Percentiles rank a stretch among this genome's conserved stretches.
These are phyloP conservation scores for Drosophila paucipuncta DNA, from an alignment of 2,888 invertebrate genomes.

Conservation along the genomic window DNA sequence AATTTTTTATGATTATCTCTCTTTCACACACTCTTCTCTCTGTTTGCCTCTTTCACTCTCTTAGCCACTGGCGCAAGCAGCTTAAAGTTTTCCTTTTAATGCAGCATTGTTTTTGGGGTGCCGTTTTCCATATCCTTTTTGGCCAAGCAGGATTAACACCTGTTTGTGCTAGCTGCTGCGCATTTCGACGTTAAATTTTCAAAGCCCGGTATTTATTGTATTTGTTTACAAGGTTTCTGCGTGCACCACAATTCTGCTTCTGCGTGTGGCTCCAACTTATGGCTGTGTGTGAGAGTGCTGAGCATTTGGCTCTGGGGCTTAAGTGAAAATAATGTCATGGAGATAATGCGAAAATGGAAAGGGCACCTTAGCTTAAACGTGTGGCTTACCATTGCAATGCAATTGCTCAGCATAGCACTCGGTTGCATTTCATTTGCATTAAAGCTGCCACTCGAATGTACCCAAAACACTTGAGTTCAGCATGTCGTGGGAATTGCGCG, in stretches of 20 bases:
- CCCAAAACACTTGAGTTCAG: slow-evolving; percentile 43
- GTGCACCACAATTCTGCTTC: slow-evolving; percentile 70
- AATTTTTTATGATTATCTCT: slow-evolving; percentile 75
- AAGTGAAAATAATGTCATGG: slow-evolving; percentile 69
- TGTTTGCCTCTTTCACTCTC: neutral
- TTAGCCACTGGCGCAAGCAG: slow-evolving; percentile 42
- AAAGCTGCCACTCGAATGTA: slow-evolving; percentile 49
- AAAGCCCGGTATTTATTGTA: slow-evolving; percentile 75
- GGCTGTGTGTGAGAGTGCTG: slow-evolving; percentile 19
- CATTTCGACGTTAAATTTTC: slow-evolving; percentile 59
- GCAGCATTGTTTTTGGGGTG: slow-evolving; percentile 48
- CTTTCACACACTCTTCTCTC: slow-evolving; percentile 1
- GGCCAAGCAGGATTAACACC: slow-evolving; percentile 76
- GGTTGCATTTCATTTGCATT: slow-evolving; percentile 73
- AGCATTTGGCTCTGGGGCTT: slow-evolving; percentile 58
- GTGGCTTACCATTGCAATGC: slow-evolving; percentile 35
- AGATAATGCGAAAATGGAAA: slow-evolving; percentile 74
- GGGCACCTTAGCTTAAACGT: slow-evolving; percentile 55
- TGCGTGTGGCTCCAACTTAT: slow-evolving; percentile 59
- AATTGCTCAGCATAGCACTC: slow-evolving; percentile 10
- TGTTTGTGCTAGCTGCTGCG: slow-evolving; percentile 67
- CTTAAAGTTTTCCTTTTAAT: slow-evolving; percentile 62
- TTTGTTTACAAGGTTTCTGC: slow-evolving; percentile 79
- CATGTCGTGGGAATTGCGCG: slow-evolving; percentile 25
- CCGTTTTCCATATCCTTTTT: slow-evolving; percentile 16